Evolutionary conservation across 2,797 vertebrate genomes (phyloP).

Genomic region (Arremon brunneinucha): DNA sequence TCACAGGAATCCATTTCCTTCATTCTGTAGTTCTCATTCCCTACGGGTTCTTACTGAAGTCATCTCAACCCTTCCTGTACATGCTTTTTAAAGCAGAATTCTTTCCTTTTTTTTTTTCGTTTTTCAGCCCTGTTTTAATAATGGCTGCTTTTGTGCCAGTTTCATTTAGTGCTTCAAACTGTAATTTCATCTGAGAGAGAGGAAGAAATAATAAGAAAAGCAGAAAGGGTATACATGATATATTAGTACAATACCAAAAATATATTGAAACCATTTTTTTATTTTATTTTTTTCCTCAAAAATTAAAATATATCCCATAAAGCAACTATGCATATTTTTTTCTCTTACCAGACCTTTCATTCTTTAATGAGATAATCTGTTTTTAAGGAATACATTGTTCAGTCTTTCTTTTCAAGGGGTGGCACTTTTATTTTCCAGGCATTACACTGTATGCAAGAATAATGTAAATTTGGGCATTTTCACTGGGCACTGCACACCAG

Average conservation of each 20-base stretch:
- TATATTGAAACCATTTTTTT: constrained; percentile 71
- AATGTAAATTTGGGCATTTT: constrained; percentile 56
- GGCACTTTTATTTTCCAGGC: constrained; percentile 67
- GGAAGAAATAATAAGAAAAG: constrained; percentile 54
- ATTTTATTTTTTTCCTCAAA: constrained; percentile 49
- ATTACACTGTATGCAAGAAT: constrained; percentile 17
- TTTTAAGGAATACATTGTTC: constrained; percentile 38
- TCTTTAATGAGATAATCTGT: constrained; percentile 68
- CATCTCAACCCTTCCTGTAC: constrained; percentile 60
- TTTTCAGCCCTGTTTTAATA: constrained; percentile 74
- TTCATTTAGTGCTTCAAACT: constrained; percentile 71
- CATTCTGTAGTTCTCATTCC: constrained; percentile 68
- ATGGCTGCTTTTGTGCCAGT: constrained; percentile 68
- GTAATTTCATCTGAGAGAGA: constrained; percentile 65
- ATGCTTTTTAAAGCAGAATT: constrained; percentile 70
- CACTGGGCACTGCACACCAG: not conserved
- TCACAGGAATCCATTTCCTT: constrained; percentile 77
- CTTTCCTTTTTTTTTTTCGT: constrained; percentile 17
- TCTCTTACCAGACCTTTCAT: constrained; percentile 29
- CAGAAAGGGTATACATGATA: constrained; percentile 64
- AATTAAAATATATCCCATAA: constrained; percentile 69
- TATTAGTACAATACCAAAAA: constrained; percentile 69
- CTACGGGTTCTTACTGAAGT: constrained; percentile 65
- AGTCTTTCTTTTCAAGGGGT: constrained; percentile 55
- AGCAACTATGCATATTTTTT: constrained; percentile 61